These are phyloP conservation scores for Atrina japonica DNA, from an alignment of 2,888 invertebrate species.

Conservation along the genomic window DNA sequence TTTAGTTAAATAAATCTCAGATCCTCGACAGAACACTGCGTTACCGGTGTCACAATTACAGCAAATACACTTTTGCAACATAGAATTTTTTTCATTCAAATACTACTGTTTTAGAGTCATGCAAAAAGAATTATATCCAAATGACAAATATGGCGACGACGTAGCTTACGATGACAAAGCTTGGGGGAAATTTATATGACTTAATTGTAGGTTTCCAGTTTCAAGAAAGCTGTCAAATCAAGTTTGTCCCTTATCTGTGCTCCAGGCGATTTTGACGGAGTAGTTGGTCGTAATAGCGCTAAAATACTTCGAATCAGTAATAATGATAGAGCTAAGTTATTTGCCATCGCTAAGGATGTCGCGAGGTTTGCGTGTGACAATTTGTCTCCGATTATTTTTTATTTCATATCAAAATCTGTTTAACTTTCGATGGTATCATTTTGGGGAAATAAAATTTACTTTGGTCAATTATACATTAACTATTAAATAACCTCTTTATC, in stretches of 20 bases:
- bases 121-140: slow-evolving; percentile 23
- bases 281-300: slow-evolving; percentile 23
- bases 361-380: no score
- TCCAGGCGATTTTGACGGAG: slow-evolving; percentile 20
- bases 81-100: background rate
- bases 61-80: no score
- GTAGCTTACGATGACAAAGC: slow-evolving; percentile 24
- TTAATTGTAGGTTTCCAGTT: slow-evolving; percentile 39
- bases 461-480: no score
- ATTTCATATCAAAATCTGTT: no score
- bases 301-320: slow-evolving; percentile 2
- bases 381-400: no score
- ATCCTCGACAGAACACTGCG: no score
- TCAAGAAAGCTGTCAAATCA: slow-evolving; percentile 34
- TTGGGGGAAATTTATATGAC: slow-evolving; percentile 38
- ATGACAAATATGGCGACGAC: slow-evolving; percentile 41
- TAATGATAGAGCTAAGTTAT: background rate
- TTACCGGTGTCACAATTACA: no score
- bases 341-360: no score
- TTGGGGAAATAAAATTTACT: no score
- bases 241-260: slow-evolving; percentile 19
- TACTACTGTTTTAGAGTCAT: background rate
- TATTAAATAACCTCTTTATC: no score
- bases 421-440: no score
- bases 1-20: no score